Percentiles rank a stretch among this genome's conserved stretches.
Conservation (phyloP, 2,888 invertebrate genomes). For the Chymomyza fuscimana region DNA sequence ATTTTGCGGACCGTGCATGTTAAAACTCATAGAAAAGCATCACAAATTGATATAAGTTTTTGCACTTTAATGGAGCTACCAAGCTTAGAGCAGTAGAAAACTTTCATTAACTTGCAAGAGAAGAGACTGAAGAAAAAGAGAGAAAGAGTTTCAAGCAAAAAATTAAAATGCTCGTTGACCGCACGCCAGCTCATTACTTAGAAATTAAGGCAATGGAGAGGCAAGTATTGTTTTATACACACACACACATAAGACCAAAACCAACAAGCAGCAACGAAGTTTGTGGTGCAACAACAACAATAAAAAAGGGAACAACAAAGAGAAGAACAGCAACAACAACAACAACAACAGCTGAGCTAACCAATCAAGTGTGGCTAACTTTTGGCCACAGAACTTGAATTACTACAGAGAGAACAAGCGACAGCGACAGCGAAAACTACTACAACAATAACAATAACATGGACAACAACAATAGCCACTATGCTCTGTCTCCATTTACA, state of each 20-base stretch:
- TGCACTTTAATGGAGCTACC: constrained; percentile 34
- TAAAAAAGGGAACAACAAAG: constrained; percentile 8
- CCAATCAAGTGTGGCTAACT: constrained; percentile 74
- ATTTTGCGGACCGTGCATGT: neutral
- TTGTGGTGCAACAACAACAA: constrained; percentile 10
- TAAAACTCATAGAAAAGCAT: neutral
- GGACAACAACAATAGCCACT: neutral
- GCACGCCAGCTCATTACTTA: constrained; percentile 48
- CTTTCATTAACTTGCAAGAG: constrained; percentile 66
- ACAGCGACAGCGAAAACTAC: neutral
- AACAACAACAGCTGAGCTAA: constrained; percentile 47
- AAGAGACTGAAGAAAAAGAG: neutral
- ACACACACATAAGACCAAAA: constrained; percentile 3
- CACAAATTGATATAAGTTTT: constrained; percentile 2
- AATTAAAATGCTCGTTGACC: constrained; percentile 14
- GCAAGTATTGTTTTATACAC: constrained; percentile 8
- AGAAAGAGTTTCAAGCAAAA: constrained; percentile 2
- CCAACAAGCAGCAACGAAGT: constrained; percentile 39
- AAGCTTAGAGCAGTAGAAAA: constrained; percentile 37
- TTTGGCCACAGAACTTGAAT: constrained; percentile 72
- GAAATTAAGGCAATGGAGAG: constrained; percentile 47
- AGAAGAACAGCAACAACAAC: constrained; percentile 7
- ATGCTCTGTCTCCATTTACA: constrained; percentile 28
- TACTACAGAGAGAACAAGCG: constrained; percentile 48
- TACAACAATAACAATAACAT: neutral